These are phyloP conservation scores for Ceraclea dissimilis DNA, from an alignment of 2,888 invertebrate species.

Conservation along the genomic window DNA sequence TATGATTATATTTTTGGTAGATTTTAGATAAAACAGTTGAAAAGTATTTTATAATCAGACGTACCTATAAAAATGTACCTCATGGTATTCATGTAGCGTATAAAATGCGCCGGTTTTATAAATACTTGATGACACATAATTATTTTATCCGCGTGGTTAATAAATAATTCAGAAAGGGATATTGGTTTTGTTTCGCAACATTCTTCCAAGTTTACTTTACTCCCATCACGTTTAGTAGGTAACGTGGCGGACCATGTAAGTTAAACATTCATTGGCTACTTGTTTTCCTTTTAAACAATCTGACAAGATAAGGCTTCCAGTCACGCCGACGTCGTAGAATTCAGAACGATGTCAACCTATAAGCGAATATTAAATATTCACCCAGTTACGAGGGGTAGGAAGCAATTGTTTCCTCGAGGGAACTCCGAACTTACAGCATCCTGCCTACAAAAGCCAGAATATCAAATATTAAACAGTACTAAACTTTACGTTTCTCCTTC, in stretches of 20 bases:
- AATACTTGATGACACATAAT: background rate
- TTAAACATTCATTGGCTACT: slow-evolving; percentile 17
- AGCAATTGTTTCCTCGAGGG: slow-evolving; percentile 18
- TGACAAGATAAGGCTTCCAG: slow-evolving; percentile 22
- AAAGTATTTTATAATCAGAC: background rate
- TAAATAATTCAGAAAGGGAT: background rate
- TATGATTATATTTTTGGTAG: background rate
- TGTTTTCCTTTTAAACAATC: slow-evolving; percentile 22
- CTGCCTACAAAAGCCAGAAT: slow-evolving; percentile 16
- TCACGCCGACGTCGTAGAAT: slow-evolving; percentile 25
- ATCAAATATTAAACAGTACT: slow-evolving; percentile 24
- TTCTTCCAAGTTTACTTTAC: background rate
- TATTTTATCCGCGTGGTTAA: background rate
- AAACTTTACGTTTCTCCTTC: slow-evolving; percentile 21
- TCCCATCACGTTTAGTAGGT: background rate
- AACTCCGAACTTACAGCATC: slow-evolving; percentile 14
- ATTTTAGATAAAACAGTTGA: background rate
- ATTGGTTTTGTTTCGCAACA: background rate
- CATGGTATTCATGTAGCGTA: too few species aligned
- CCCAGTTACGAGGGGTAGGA: slow-evolving; percentile 4
- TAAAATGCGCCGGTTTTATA: background rate
- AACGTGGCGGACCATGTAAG: background rate
- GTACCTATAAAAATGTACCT: too few species aligned
- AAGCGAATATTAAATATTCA: slow-evolving; percentile 27
- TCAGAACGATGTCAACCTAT: slow-evolving; percentile 25